Evolutionary conservation across 2,797 vertebrate species (phyloP).

Genomic region (Hybognathus amarus): DNA sequence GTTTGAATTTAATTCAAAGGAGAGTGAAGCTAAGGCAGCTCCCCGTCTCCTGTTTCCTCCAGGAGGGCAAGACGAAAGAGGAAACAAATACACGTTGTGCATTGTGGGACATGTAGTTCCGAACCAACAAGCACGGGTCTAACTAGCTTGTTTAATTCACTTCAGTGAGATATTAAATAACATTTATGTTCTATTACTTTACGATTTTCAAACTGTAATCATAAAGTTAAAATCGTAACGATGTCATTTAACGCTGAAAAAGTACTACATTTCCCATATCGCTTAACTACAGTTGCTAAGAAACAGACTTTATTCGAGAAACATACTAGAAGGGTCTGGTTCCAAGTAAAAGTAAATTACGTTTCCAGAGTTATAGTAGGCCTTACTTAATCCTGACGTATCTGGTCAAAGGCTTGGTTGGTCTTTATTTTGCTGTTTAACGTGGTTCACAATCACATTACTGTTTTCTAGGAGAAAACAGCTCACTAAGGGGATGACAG

Average conservation of each 20-base stretch:
- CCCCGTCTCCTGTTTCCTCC: background rate
- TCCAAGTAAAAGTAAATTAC: background rate
- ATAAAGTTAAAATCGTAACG: background rate
- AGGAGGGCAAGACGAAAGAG: background rate
- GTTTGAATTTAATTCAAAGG: background rate
- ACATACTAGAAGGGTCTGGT: background rate
- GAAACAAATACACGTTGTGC: background rate
- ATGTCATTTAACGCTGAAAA: background rate
- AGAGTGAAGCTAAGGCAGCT: too few relatives aligned
- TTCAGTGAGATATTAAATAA: background rate
- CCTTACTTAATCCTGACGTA: background rate
- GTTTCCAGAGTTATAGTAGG: background rate
- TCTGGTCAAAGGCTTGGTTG: background rate
- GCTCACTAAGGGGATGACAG: constrained; percentile 60
- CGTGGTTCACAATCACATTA: background rate
- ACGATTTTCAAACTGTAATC: fast-evolving
- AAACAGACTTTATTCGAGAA: background rate
- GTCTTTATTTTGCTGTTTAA: background rate
- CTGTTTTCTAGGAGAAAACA: constrained; percentile 4
- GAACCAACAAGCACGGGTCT: background rate
- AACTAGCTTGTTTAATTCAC: background rate
- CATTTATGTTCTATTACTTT: background rate
- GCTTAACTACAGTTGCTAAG: constrained; percentile 19
- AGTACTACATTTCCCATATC: background rate
- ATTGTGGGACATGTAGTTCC: constrained; percentile 30